A percentile compares a stretch with the other conserved stretches of the same genome.
Conservation (phyloP, 2,888 invertebrate species). For the Drosophila pullipes region DNA sequence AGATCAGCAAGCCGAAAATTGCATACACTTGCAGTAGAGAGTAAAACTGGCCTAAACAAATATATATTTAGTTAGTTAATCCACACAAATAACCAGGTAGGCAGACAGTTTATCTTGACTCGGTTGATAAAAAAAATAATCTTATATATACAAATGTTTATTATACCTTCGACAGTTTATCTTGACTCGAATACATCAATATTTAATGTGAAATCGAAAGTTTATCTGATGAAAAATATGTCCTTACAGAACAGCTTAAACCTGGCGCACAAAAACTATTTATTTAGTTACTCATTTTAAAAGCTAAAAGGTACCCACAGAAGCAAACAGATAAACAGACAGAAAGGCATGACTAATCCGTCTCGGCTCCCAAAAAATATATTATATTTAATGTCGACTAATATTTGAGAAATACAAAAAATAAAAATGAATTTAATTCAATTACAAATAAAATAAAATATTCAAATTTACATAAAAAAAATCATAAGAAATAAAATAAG, state of each 20-base stretch:
- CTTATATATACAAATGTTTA: background rate
- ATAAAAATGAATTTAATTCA: background rate
- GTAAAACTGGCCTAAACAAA: background rate
- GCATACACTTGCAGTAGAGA: background rate
- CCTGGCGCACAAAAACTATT: background rate
- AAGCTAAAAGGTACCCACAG: background rate
- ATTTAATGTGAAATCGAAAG: background rate
- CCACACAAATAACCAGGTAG: background rate
- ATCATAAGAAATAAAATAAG: background rate
- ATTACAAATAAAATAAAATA: background rate
- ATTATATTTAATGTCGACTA: background rate
- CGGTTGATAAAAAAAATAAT: background rate
- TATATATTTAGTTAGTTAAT: background rate
- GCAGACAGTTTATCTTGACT: background rate
- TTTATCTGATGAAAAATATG: background rate
- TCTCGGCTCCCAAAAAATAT: too few species aligned
- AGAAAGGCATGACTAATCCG: background rate
- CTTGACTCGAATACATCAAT: background rate
- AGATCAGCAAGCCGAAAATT: background rate
- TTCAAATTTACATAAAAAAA: background rate
- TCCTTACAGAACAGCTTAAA: background rate
- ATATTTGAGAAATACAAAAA: background rate
- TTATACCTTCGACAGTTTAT: background rate
- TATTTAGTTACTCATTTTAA: background rate
- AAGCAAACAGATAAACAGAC: background rate